These are phyloP conservation scores for Thalassoma bifasciatum DNA, from an alignment of 2,113 vertebrate species.

Conservation along the genomic window DNA sequence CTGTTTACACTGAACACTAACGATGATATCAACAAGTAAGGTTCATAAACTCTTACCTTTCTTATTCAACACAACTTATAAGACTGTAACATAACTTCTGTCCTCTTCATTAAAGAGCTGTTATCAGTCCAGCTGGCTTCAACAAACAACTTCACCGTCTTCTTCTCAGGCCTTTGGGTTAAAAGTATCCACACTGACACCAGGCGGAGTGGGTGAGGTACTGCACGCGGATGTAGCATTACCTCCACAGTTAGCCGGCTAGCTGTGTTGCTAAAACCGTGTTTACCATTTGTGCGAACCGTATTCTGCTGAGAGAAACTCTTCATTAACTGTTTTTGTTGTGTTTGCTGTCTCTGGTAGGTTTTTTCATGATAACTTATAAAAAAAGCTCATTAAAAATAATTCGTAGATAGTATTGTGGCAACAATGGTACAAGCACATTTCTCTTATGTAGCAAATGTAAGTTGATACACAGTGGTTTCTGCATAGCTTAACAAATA, in stretches of 20 bases:
- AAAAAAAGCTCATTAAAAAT: not conserved
- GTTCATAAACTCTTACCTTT: slow-evolving; percentile 3
- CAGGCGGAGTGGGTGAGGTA: not conserved
- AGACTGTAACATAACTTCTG: not conserved
- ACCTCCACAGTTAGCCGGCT: slow-evolving; percentile 28
- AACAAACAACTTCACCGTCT: not conserved
- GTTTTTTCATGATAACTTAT: not conserved
- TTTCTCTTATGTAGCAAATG: not conserved
- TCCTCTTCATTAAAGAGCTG: too few relatives aligned
- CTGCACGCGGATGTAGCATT: slow-evolving; percentile 32
- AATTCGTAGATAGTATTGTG: not conserved
- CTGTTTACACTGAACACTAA: not conserved
- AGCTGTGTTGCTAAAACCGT: not conserved
- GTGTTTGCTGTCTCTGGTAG: slow-evolving; percentile 20
- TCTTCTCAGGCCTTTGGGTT: not conserved
- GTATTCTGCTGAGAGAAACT: not conserved
- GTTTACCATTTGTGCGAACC: not conserved
- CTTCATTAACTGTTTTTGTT: not conserved
- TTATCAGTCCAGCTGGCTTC: fast-evolving
- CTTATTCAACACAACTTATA: not conserved
- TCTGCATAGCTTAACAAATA: too few relatives aligned
- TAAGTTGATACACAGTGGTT: too few relatives aligned
- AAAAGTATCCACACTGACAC: not conserved
- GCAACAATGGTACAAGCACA: not conserved
- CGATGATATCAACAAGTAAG: not conserved